Percentiles rank a stretch among this genome's conserved stretches.
Evolutionary conservation across 2,797 vertebrate species (phyloP).

Genomic region (Pteropus rufus): DNA sequence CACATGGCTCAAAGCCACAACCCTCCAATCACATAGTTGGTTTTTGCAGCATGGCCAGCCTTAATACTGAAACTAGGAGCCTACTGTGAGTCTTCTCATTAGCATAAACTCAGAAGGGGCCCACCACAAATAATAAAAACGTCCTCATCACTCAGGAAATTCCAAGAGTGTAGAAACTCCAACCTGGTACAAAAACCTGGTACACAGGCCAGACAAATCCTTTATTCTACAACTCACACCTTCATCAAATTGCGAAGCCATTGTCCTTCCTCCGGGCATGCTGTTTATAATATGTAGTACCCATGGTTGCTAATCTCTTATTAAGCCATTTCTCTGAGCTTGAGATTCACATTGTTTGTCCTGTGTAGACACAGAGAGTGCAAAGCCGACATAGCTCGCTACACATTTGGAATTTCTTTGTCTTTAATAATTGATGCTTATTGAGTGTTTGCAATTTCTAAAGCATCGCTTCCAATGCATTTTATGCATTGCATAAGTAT

Average conservation of each 20-base stretch:
- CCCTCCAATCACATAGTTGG: too few species aligned
- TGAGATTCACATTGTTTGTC: not conserved
- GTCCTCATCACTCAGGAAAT: not conserved
- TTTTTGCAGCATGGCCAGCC: not conserved
- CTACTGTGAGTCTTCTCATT: not conserved
- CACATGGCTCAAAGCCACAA: not conserved
- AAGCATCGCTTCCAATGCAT: not conserved
- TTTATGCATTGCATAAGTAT: not conserved
- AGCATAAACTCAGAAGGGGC: not conserved
- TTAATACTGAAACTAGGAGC: not conserved
- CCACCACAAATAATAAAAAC: not conserved
- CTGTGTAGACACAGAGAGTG: not conserved
- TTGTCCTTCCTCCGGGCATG: too few species aligned
- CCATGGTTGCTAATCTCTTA: not conserved
- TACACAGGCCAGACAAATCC: not conserved
- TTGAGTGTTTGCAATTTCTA: not conserved
- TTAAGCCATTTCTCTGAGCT: not conserved
- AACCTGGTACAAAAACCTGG: not conserved
- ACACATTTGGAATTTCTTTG: not conserved
- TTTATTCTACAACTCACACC: not conserved
- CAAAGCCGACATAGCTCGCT: accelerated
- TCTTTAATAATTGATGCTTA: not conserved
- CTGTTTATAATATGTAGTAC: not conserved
- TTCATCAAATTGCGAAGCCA: not conserved
- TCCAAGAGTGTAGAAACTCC: not conserved